Evolutionary conservation across 2,113 vertebrate genomes (phyloP).

Genomic region (Eurypyga helias): DNA sequence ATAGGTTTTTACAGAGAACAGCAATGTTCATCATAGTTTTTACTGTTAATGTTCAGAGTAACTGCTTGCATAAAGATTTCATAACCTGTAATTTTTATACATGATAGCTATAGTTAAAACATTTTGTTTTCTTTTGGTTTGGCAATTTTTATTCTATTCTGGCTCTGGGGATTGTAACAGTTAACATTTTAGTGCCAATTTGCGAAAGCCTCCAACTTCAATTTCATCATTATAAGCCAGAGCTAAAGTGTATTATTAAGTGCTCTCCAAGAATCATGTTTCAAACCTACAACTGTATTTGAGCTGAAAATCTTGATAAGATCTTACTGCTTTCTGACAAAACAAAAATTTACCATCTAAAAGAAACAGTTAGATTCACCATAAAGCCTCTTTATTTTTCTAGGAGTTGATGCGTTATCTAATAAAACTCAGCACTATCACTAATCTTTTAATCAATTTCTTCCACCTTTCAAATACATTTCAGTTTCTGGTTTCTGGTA

Average conservation of each 20-base stretch:
- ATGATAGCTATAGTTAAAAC: constrained; percentile 27
- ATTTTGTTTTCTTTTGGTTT: constrained; percentile 41
- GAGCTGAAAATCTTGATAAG: not conserved
- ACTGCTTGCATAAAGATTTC: constrained; percentile 8
- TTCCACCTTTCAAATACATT: not conserved
- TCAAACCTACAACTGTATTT: constrained; percentile 26
- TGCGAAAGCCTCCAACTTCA: not conserved
- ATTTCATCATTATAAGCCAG: not conserved
- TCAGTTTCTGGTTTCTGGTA: not conserved
- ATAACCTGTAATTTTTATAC: constrained; percentile 59
- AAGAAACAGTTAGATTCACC: not conserved
- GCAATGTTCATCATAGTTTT: not conserved
- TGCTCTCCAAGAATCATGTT: constrained; percentile 12
- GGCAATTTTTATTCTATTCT: constrained; percentile 13
- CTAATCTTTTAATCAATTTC: not conserved
- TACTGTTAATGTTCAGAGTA: constrained; percentile 28
- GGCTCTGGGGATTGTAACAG: constrained; percentile 6
- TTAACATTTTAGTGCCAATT: constrained; percentile 6
- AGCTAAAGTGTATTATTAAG: constrained; percentile 16
- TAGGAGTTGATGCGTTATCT: not conserved
- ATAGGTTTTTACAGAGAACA: not conserved
- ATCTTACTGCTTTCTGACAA: not conserved
- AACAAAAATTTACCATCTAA: not conserved
- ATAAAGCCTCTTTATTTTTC: not conserved
- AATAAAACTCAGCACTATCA: not conserved